A percentile compares a stretch with the other conserved stretches of the same genome.
These are phyloP conservation scores for Halcyon smyrnensis DNA, from an alignment of 2,797 vertebrate genomes.

Conservation along the genomic window DNA sequence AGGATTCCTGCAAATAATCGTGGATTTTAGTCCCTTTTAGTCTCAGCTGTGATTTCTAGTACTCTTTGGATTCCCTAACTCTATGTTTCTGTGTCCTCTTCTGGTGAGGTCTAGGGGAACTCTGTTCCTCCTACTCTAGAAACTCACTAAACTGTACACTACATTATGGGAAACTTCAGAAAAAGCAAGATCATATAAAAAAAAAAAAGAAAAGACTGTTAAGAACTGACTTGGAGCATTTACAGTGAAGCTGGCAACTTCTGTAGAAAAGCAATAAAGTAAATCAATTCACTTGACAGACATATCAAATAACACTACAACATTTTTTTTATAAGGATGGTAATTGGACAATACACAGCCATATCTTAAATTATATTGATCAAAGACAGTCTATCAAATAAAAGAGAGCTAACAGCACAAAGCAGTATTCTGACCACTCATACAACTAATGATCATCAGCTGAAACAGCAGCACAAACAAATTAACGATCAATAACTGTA, in stretches of 20 bases:
- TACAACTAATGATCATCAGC: neutral
- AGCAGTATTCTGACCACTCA: neutral
- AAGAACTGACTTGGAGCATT: neutral
- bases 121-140: neutral
- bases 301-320: neutral
- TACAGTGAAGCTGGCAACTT: neutral
- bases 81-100: neutral
- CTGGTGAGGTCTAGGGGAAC: neutral
- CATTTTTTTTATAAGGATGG: neutral
- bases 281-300: conserved; percentile 19
- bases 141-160: neutral
- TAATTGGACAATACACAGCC: neutral
- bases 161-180: neutral
- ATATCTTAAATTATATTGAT: neutral
- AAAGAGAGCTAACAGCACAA: neutral
- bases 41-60: neutral
- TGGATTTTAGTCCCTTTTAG: accelerated
- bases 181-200: neutral
- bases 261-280: neutral
- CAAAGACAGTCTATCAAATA: neutral
- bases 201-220: neutral
- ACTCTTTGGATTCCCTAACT: neutral
- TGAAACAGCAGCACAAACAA: neutral
- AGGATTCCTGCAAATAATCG: neutral
- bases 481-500: neutral